Evolutionary conservation across 2,888 invertebrate genomes (phyloP).

Genomic region (Pyrochroa serraticornis): DNA sequence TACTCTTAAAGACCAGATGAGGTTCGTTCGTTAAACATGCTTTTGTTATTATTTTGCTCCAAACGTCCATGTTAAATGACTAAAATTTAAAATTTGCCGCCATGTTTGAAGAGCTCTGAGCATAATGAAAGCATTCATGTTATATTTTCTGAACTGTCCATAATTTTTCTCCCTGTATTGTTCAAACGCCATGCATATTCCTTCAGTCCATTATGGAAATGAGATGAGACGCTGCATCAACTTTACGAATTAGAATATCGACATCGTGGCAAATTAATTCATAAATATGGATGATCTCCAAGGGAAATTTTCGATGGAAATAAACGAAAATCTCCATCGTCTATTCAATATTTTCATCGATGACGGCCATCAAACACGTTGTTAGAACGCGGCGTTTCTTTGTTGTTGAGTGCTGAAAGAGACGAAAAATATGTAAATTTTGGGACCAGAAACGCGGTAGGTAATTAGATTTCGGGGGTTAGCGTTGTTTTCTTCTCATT

Average conservation of each 20-base stretch:
- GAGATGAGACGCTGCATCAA: slow-evolving; percentile 38
- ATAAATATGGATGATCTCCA: slow-evolving; percentile 51
- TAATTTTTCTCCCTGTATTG: neutral
- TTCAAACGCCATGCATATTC: slow-evolving; percentile 20
- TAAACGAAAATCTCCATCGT: too few relatives aligned
- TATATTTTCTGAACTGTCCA: neutral
- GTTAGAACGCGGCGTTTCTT: too few relatives aligned
- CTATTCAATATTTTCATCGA: too few relatives aligned
- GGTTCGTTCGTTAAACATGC: neutral
- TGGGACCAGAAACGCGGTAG: too few relatives aligned
- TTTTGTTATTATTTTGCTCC: neutral
- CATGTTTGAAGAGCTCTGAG: too few relatives aligned
- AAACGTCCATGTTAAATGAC: neutral
- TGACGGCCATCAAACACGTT: too few relatives aligned
- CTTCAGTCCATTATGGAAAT: slow-evolving; percentile 25
- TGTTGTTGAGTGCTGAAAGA: too few relatives aligned
- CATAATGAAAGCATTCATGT: neutral
- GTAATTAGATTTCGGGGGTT: too few relatives aligned
- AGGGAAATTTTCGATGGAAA: slow-evolving; percentile 30
- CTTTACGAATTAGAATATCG: slow-evolving; percentile 50
- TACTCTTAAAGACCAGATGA: too few relatives aligned
- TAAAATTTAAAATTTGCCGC: too few relatives aligned
- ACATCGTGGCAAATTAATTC: slow-evolving; percentile 50
- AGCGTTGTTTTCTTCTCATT: neutral
- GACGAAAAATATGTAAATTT: too few relatives aligned